A percentile compares a stretch with the other conserved stretches of the same genome.
Evolutionary conservation across 1,140 invertebrate genomes (phyloP).

Genomic region (Aphelenchoides besseyi): DNA sequence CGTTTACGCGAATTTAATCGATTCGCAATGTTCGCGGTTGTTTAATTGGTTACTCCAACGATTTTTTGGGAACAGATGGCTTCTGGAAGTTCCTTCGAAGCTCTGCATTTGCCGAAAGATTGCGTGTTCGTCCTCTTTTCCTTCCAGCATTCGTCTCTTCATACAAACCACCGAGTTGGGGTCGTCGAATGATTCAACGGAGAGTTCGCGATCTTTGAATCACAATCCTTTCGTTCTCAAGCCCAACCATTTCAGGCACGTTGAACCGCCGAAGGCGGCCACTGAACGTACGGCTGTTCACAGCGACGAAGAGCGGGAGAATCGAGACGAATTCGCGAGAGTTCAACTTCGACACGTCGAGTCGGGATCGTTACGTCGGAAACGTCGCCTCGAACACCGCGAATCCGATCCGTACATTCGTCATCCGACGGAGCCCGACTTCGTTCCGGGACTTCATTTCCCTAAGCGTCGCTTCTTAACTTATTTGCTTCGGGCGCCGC

Average conservation of each 20-base stretch:
- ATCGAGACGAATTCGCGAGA: neutral
- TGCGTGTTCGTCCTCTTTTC: too few relatives aligned
- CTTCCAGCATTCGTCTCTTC: too few relatives aligned
- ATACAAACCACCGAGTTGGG: too few relatives aligned
- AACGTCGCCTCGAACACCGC: constrained; percentile 2
- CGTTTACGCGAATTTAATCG: too few relatives aligned
- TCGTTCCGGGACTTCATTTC: constrained; percentile 2
- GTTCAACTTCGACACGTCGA: constrained; percentile 12
- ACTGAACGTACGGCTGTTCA: neutral
- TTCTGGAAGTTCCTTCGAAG: too few relatives aligned
- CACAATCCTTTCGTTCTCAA: neutral
- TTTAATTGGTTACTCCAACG: too few relatives aligned
- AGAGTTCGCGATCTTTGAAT: too few relatives aligned
- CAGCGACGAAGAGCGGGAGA: constrained; percentile 5
- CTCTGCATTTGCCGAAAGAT: too few relatives aligned
- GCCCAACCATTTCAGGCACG: constrained; percentile 2
- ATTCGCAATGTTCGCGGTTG: too few relatives aligned
- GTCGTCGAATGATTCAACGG: too few relatives aligned
- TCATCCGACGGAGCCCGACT: constrained; percentile 13
- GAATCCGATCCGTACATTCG: constrained; percentile 10
- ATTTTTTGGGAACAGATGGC: too few relatives aligned
- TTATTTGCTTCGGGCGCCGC: neutral
- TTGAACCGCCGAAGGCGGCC: neutral
- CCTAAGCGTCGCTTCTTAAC: constrained; percentile 1
- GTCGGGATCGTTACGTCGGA: constrained; percentile 15